Evolutionary conservation across 92 coral and sea anemone species (phyloP), one percentile per base, ranked within the genome.

Genomic region (Epizoanthus scotinus): DNA sequence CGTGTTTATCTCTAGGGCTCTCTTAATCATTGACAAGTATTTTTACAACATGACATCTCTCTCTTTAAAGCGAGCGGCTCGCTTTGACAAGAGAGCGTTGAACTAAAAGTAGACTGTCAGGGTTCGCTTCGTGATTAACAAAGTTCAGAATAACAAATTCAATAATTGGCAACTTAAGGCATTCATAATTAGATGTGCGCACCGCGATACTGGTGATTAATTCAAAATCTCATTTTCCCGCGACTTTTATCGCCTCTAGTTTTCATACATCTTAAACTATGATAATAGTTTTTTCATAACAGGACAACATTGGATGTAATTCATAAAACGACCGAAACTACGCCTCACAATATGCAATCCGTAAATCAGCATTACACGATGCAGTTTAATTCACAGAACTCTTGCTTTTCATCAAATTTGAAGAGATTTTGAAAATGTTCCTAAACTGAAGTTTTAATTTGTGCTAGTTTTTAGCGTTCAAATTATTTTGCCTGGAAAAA

Each of bases 341-440:
- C 22, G 70, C 38, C 49, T 65, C 52, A 65, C 70, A 65, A 65
- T 65, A 49, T 2, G 40, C n/a, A n/a, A n/a, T n/a, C n/a, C n/a
- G 70, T 20, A 65, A 31, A 44, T 65, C 70, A 44, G 50, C 70
- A 65, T 29, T 44, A 65, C 70, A 65, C 70, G 20, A 65, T 65
- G 70, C 36, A 29, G 70, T 65, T 65, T 65, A 29, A 27, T 65
- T 65, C 70, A 44, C 70, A 27, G 70, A 44, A 65, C 44, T 65
- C 18, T 65, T 65, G 70, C 70, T 28, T 65, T 65, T 5, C 1
- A 65, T 65, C 1, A 40, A 31, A 65, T 65, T 65, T 65, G 21
- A 65, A 65, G 70, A 65, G 14, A 31, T 65, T 65, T 65, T 65
- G 44, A 44, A 49, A 65, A 62, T 62, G 67, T 62, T 62, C 27